These are phyloP conservation scores for Drosophila koepferae DNA, from an alignment of 2,888 invertebrate genomes.

Conservation along the genomic window DNA sequence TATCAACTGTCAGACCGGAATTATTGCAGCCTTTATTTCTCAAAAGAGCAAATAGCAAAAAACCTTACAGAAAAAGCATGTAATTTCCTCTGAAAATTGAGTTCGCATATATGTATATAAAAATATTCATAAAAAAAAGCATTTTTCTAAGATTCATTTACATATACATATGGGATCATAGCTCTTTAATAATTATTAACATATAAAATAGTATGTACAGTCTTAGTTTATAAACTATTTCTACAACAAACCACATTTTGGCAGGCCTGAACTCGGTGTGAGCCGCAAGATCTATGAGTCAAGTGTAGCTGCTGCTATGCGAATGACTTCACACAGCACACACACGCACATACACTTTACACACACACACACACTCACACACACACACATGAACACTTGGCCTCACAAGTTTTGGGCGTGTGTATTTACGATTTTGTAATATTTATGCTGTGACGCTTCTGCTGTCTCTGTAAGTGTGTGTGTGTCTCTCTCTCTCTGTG, in stretches of 20 bases:
- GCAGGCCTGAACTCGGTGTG: slow-evolving; percentile 4
- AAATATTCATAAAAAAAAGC: no score
- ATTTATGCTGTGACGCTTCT: slow-evolving; percentile 68
- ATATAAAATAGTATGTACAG: neutral
- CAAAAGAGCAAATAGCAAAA: no score
- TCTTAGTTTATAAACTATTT: neutral
- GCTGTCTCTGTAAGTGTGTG: slow-evolving; percentile 1
- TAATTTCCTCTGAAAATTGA: no score
- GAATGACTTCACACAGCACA: slow-evolving; percentile 41
- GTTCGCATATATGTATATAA: no score
- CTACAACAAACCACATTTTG: slow-evolving; percentile 5
- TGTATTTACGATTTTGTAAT: slow-evolving; percentile 76
- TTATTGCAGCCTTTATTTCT: no score
- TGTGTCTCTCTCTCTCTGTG: slow-evolving; percentile 10
- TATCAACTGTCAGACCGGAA: no score
- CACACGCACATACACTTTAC: slow-evolving; percentile 10
- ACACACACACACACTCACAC: slow-evolving; percentile 16
- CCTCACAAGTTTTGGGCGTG: slow-evolving; percentile 25
- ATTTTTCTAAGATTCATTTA: no score
- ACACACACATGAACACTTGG: slow-evolving; percentile 7
- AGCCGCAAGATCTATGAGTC: slow-evolving; percentile 16
- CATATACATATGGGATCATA: no score
- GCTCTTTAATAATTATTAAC: neutral
- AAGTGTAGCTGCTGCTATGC: slow-evolving; percentile 35
- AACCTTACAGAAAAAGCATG: no score